Conservation (phyloP, 2,888 invertebrate species). For the Polyommatus iphigenia region DNA sequence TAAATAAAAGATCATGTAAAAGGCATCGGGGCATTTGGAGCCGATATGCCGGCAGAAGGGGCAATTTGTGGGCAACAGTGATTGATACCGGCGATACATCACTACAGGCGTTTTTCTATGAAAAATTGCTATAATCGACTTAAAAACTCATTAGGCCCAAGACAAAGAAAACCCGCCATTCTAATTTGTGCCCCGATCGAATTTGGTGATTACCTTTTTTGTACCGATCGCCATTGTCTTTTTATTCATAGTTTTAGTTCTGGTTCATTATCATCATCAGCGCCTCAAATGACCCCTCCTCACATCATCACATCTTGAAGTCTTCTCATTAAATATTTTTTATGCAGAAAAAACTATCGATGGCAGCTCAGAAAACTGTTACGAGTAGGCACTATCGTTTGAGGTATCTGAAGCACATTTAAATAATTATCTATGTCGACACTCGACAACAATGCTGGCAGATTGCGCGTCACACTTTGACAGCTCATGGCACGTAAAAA, state of each 20-base stretch:
- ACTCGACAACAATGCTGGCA: conserved; percentile 42
- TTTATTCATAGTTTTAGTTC: conserved; percentile 24
- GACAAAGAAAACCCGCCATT: conserved; percentile 77
- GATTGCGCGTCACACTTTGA: conserved; percentile 45
- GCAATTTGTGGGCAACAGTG: conserved; percentile 74
- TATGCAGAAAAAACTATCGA: background rate
- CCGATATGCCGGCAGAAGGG: conserved; percentile 59
- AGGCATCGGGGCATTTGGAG: conserved; percentile 42
- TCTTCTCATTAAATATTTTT: background rate
- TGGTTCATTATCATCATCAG: conserved; percentile 5
- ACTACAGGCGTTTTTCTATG: conserved; percentile 80
- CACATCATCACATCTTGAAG: background rate
- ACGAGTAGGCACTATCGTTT: background rate
- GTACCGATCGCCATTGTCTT: conserved; percentile 43
- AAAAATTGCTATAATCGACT: conserved; percentile 81
- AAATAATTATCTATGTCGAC: conserved; percentile 33
- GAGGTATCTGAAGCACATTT: conserved; percentile 22
- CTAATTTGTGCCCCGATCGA: conserved; percentile 78
- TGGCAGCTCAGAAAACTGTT: background rate
- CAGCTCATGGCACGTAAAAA: conserved; percentile 39
- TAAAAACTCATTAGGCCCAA: conserved; percentile 80
- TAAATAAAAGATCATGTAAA: conserved; percentile 33
- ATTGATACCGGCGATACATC: conserved; percentile 79
- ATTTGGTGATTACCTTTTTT: conserved; percentile 71
- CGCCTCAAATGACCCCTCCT: background rate